Evolutionary conservation across 2,113 vertebrate genomes (phyloP).

Genomic region (Bubo scandiacus): DNA sequence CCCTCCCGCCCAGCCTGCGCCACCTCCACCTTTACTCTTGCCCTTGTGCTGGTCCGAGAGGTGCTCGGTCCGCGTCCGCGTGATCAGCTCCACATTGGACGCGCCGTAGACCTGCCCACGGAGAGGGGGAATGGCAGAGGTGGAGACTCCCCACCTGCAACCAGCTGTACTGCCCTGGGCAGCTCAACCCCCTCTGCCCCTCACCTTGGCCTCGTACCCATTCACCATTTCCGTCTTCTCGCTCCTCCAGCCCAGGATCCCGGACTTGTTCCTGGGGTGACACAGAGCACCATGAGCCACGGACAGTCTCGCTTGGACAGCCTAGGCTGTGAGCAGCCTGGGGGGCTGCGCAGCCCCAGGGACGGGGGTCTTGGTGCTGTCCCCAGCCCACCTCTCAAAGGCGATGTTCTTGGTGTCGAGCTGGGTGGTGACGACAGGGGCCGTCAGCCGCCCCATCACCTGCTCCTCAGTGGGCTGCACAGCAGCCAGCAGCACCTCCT

Average conservation of each 20-base stretch:
- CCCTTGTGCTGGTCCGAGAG: constrained; percentile 95
- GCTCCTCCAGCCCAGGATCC: constrained; percentile 95
- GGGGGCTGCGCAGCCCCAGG: background rate
- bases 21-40: constrained; percentile 88
- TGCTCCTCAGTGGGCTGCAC: constrained; percentile 94
- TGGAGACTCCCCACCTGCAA: background rate
- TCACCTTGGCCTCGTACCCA: constrained; percentile 96
- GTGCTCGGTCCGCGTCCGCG: constrained; percentile 93
- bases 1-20: background rate
- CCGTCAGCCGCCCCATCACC: constrained; percentile 89
- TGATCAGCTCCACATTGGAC: constrained; percentile 97
- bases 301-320: background rate
- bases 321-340: accelerated
- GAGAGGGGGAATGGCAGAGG: background rate
- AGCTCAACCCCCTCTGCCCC: background rate
- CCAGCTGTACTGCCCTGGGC: accelerated
- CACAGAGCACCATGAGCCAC: background rate
- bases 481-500: constrained; percentile 83
- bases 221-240: constrained; percentile 97
- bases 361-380: accelerated
- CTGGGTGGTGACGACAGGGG: constrained; percentile 93
- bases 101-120: constrained; percentile 88
- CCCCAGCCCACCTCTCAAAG: constrained; percentile 88
- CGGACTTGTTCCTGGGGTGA: constrained; percentile 89
- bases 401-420: constrained; percentile 96